These are phyloP conservation scores for Diarsia rubi DNA, from an alignment of 2,888 invertebrate genomes.

Conservation along the genomic window DNA sequence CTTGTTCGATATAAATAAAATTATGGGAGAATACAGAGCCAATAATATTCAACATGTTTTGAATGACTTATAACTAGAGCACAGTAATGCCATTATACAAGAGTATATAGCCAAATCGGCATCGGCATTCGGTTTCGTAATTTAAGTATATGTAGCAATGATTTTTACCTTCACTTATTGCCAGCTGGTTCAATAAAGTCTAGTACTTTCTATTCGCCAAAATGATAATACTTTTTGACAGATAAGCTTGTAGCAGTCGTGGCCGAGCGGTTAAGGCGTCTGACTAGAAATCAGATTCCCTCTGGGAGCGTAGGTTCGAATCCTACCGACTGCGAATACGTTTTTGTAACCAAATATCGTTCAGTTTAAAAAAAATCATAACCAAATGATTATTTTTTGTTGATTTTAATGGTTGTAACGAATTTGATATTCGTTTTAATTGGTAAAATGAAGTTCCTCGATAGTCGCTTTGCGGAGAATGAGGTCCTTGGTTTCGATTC, in stretches of 20 bases:
- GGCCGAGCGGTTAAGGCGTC: conserved; percentile 97
- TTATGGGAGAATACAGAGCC: not conserved
- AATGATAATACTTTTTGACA: conserved; percentile 4
- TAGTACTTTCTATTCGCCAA: conserved; percentile 18
- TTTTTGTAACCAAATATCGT: not conserved
- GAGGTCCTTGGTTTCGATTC: no score
- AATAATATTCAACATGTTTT: not conserved
- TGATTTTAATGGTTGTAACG: not conserved
- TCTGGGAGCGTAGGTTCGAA: conserved; percentile 97
- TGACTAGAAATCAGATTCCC: conserved; percentile 97
- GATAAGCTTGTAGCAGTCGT: conserved; percentile 92
- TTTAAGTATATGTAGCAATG: not conserved
- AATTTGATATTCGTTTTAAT: not conserved
- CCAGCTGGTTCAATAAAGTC: conserved; percentile 10
- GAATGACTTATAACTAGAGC: not conserved
- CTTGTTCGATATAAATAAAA: not conserved
- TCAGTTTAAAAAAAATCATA: not conserved
- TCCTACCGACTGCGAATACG: conserved; percentile 94
- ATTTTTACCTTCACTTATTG: conserved; percentile 18
- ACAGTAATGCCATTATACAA: not conserved
- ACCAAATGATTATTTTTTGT: not conserved
- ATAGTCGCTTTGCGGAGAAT: no score
- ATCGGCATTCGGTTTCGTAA: conserved; percentile 15
- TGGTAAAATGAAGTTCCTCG: not conserved
- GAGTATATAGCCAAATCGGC: not conserved